These are phyloP conservation scores for Flabesymbios commensalis DNA, from an alignment of 2,888 invertebrate genomes.

Conservation along the genomic window DNA sequence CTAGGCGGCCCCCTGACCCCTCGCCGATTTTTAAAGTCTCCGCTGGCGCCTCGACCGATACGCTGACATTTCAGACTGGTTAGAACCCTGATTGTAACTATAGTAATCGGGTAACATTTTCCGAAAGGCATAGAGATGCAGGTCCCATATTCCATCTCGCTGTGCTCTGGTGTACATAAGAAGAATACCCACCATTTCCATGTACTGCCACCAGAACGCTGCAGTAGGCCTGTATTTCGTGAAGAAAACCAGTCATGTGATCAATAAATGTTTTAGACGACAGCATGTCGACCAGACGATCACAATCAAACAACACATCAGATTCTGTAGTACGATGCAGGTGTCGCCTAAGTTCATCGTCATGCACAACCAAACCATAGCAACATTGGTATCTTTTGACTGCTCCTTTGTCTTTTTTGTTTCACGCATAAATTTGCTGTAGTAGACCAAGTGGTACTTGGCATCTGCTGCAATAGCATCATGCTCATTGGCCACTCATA, in stretches of 20 bases:
- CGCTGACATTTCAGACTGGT: no score
- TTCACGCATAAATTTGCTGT: not conserved
- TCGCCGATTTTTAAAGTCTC: no score
- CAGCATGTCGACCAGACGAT: not conserved
- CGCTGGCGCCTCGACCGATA: no score
- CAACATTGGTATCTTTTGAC: no score
- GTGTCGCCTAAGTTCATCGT: not conserved
- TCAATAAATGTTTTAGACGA: not conserved
- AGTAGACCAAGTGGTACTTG: not conserved
- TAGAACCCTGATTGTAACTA: no score
- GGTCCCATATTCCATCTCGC: slow-evolving; percentile 10
- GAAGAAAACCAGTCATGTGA: not conserved
- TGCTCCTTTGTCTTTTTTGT: not conserved
- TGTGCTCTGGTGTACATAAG: slow-evolving; percentile 11
- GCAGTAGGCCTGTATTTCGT: no score
- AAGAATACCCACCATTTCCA: slow-evolving; percentile 12
- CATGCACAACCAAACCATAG: not conserved
- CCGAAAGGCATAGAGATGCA: slow-evolving; percentile 12
- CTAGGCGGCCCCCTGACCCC: no score
- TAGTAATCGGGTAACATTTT: slow-evolving; percentile 7
- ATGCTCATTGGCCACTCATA: not conserved
- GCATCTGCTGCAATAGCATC: slow-evolving; percentile 2
- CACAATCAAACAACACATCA: not conserved
- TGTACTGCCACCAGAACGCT: slow-evolving; percentile 13
- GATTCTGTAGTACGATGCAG: not conserved